These are phyloP conservation scores for Salticus scenicus DNA, from an alignment of 2,888 invertebrate genomes.

Conservation along the genomic window DNA sequence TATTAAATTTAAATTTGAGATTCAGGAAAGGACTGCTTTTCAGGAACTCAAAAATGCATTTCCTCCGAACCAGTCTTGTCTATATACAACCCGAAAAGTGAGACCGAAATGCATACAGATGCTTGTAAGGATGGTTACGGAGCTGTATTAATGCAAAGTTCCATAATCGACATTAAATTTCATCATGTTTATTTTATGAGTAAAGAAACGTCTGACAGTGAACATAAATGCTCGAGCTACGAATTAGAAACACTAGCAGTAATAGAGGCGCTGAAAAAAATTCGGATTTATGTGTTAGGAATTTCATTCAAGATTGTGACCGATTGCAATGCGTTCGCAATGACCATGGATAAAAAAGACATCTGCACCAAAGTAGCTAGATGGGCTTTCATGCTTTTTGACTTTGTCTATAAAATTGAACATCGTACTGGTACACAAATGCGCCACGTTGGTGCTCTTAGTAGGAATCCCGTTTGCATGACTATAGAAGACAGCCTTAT, in stretches of 20 bases:
- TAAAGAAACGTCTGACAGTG: background rate
- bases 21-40: background rate
- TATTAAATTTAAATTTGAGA: background rate
- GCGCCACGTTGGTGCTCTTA: conserved; percentile 23
- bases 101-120: background rate
- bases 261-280: conserved; percentile 8
- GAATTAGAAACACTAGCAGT: conserved; percentile 26
- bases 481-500: no score
- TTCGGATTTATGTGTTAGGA: conserved; percentile 17
- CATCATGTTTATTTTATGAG: conserved; percentile 15
- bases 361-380: background rate
- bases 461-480: background rate
- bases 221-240: conserved; percentile 21
- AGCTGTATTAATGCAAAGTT: conserved; percentile 20
- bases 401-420: conserved; percentile 27
- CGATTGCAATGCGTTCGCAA: conserved; percentile 2
- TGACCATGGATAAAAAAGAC: background rate
- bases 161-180: background rate
- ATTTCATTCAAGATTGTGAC: background rate
- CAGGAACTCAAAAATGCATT: background rate
- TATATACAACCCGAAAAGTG: background rate
- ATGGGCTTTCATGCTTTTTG: conserved; percentile 21
- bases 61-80: background rate
- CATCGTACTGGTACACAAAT: background rate
- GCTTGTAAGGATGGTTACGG: background rate